Base-by-base conservation (phyloP, 2,888 invertebrate species). In the Caenorhabditis auriculariae region DNA sequence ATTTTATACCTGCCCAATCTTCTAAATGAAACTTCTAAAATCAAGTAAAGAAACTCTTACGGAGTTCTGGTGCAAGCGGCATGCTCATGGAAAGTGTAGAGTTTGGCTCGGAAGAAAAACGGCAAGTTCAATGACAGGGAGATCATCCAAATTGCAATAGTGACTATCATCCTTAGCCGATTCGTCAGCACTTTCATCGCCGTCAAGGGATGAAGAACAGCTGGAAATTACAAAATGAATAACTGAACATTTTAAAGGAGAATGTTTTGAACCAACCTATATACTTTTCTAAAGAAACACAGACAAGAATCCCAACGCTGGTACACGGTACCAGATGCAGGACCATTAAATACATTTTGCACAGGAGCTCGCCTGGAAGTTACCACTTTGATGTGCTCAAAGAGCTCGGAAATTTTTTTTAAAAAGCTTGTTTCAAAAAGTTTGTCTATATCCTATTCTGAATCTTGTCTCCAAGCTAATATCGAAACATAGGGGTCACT, bases 311-410 rank as follows among this genome's bases (percentile, higher is more conserved):
- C 80, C 91, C 90, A 19, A 92, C 91, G 1, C 91, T 91, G 1
- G 91, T 91, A 83, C 91, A 91, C 82, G 72, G 72, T 32, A 91
- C 91, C 66, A 93, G 84, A 7, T 90, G 89, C 82, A 91, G 89
- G 19, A 91, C 88, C 82, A 91, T 91, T 85, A 91, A 89, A 84
- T 92, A 91, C 87, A 91, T 88, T 82, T 91, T 91, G 84, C 93
- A 93, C 66, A 93, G 85, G 79, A 91, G 89, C 77, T 89, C 88
- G 3, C 91, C 91, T 66, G 90, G 87, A 53, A 88, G 87, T n/a
- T n/a, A n/a, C n/a, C n/a, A n/a, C n/a, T n/a, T n/a, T n/a, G n/a
- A 90, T 90, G 90, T 77, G 38, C n/a, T 49, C 7, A 44, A 7
- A 21, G 4, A 24, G 21, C 15, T 44, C 5, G 12, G 44, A 23